These are phyloP conservation scores for Falco biarmicus DNA, from an alignment of 2,797 vertebrate species.

Conservation along the genomic window DNA sequence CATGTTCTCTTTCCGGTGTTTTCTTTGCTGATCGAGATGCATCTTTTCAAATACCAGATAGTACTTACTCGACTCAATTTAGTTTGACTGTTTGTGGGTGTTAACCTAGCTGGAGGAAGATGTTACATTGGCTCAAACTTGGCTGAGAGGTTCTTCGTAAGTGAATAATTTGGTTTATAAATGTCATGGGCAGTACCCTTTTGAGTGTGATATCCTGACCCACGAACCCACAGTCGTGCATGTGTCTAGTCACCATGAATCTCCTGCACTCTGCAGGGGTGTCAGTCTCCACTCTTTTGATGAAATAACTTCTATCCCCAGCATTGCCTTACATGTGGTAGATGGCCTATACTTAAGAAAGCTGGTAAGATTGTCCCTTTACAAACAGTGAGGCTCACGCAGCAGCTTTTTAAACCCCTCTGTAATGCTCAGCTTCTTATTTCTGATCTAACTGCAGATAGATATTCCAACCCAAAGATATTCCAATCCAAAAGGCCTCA, in stretches of 20 bases:
- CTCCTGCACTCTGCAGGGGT: not conserved
- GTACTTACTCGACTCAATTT: not conserved
- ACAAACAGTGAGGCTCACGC: not conserved
- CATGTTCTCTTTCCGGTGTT: not conserved
- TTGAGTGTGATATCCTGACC: not conserved
- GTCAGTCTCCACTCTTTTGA: not conserved
- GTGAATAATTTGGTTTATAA: not conserved
- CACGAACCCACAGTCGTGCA: fast-evolving
- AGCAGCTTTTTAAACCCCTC: not conserved
- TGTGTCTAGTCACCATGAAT: not conserved
- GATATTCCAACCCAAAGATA: not conserved
- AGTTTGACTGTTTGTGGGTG: not conserved
- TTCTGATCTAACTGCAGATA: not conserved
- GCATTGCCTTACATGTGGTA: not conserved
- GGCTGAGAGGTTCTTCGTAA: not conserved
- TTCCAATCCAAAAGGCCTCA: not conserved
- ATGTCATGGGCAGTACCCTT: not conserved
- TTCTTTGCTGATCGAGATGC: not conserved
- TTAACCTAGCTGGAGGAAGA: not conserved
- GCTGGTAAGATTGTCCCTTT: not conserved
- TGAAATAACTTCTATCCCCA: not conserved
- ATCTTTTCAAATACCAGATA: not conserved
- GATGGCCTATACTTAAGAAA: not conserved
- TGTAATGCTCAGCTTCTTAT: not conserved
- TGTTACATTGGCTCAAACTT: not conserved